Conservation (phyloP, 1,140 invertebrate species). For the Oncopodura yosiiana region DNA sequence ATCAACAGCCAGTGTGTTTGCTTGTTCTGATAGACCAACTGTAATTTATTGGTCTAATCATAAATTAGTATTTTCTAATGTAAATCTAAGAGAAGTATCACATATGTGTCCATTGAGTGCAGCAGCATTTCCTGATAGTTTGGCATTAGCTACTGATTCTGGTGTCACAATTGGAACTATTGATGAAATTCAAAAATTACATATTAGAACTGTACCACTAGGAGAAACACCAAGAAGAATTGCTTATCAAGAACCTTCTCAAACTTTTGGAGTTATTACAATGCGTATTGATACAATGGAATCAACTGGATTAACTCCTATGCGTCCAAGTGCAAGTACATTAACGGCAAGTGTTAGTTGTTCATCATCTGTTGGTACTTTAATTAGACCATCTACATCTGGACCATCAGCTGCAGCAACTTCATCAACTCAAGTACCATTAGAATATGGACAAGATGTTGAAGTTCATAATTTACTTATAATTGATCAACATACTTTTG, state of each 20-base stretch:
- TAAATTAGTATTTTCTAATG: conserved; percentile 97
- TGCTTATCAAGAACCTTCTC: conserved; percentile 84
- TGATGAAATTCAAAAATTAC: conserved; percentile 96
- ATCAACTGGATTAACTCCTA: conserved; percentile 50
- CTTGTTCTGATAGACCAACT: conserved; percentile 94
- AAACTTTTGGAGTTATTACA: conserved; percentile 90
- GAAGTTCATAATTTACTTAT: conserved; percentile 87
- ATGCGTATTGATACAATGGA: conserved; percentile 78
- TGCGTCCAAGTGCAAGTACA: conserved; percentile 66
- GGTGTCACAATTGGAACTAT: conserved; percentile 95
- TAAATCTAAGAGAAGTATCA: conserved; percentile 95
- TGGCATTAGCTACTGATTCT: conserved; percentile 86
- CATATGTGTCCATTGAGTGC: conserved; percentile 97
- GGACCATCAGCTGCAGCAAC: conserved; percentile 15
- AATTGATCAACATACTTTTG: conserved; percentile 94
- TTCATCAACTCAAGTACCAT: conserved; percentile 1
- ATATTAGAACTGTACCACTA: conserved; percentile 87
- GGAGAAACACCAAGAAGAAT: conserved; percentile 88
- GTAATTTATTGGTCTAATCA: conserved; percentile 99
- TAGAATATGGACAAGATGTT: conserved; percentile 67
- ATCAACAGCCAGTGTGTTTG: conserved; percentile 94
- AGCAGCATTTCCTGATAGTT: conserved; percentile 84
- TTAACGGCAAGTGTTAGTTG: conserved; percentile 48
- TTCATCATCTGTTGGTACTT: conserved; percentile 29
- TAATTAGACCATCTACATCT: conserved; percentile 30